Evolutionary conservation across 2,797 vertebrate species (phyloP).

Genomic region (Buphagus erythrorhynchus): DNA sequence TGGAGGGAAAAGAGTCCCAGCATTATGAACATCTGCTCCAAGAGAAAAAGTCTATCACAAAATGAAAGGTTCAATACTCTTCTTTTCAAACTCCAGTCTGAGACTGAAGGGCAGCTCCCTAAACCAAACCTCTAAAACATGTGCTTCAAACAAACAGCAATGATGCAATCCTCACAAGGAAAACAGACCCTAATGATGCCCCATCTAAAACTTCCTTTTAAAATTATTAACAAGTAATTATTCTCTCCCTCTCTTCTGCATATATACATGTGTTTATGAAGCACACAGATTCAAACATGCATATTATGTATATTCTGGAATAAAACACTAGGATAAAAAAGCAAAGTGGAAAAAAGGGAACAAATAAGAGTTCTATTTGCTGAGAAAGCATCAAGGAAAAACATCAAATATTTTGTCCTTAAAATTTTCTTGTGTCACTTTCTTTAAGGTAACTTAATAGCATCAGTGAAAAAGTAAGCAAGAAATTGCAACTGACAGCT

Average conservation of each 20-base stretch:
- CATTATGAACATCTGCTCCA: background rate
- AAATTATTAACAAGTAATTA: background rate
- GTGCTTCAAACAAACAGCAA: background rate
- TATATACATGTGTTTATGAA: background rate
- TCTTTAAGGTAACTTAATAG: background rate
- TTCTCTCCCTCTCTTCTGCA: background rate
- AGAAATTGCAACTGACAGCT: background rate
- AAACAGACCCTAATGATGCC: background rate
- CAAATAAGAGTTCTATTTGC: background rate
- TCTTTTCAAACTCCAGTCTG: background rate
- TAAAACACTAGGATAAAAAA: background rate
- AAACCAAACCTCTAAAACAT: background rate
- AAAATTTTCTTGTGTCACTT: background rate
- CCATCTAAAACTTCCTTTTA: background rate
- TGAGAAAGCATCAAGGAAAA: background rate
- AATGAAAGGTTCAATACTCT: background rate
- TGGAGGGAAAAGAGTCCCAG: background rate
- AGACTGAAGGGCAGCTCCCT: background rate
- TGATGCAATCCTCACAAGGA: background rate
- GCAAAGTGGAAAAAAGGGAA: background rate
- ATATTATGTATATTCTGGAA: background rate
- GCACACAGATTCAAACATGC: background rate
- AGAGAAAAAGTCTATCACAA: background rate
- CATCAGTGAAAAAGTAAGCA: background rate
- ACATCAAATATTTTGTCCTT: background rate